phyloP scores from a whole-genome alignment of 2,113 vertebrate genomes.

The Cyphomyrus plagiostoma region DNA sequence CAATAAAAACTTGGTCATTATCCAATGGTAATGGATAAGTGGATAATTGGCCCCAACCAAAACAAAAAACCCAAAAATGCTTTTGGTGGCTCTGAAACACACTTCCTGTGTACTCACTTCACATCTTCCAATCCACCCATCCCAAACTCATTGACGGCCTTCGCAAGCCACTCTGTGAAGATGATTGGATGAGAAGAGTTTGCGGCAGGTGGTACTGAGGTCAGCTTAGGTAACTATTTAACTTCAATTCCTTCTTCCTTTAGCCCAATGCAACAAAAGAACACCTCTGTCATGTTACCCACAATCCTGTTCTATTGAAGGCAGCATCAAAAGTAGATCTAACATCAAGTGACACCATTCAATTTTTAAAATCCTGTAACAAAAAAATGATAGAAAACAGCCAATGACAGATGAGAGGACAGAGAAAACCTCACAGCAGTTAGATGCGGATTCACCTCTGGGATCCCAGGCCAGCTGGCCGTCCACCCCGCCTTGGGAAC shows the following conservation, averaged over 20 bases:
- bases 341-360: background rate
- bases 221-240: background rate
- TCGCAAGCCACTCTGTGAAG: background rate
- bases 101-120: background rate
- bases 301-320: background rate
- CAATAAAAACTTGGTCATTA: conserved; percentile 7
- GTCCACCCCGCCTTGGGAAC: background rate
- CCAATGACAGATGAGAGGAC: background rate
- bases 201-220: background rate
- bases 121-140: background rate
- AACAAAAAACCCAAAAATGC: background rate
- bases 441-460: background rate
- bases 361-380: background rate
- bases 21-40: background rate
- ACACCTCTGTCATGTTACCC: background rate
- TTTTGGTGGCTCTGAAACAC: background rate
- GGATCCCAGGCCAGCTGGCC: background rate
- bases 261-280: background rate
- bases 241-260: background rate
- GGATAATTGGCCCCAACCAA: background rate
- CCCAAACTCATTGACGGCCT: background rate
- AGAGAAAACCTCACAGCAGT: background rate
- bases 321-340: background rate
- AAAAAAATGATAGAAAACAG: background rate
- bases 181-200: background rate